These are phyloP conservation scores for Coracopsis vasa DNA, from an alignment of 2,113 vertebrate species.

Conservation along the genomic window DNA sequence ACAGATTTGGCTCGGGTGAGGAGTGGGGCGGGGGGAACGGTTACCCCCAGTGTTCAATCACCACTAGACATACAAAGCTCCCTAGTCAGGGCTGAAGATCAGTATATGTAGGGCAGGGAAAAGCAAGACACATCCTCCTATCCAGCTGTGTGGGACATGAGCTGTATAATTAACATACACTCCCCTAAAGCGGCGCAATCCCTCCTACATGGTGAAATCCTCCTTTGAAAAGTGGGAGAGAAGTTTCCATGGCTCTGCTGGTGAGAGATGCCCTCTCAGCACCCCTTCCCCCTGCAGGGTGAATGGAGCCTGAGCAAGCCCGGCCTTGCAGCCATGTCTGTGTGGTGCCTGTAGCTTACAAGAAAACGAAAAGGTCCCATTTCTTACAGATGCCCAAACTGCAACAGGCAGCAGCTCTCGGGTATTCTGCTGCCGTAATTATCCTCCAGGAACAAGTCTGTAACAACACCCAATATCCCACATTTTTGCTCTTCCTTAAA, in stretches of 20 bases:
- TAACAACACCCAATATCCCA: background rate
- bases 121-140: background rate
- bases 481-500: background rate
- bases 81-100: conserved; percentile 7
- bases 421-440: background rate
- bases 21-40: background rate
- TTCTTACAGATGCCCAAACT: background rate
- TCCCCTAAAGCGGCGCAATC: background rate
- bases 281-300: background rate
- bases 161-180: background rate
- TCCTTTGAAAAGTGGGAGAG: background rate
- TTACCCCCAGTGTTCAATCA: background rate
- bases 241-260: background rate
- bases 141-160: background rate
- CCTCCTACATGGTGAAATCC: background rate
- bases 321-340: fast-evolving
- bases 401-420: background rate
- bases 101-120: conserved; percentile 15
- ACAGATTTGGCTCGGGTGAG: background rate
- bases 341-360: fast-evolving
- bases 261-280: background rate
- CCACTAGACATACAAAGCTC: conserved; percentile 12
- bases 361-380: fast-evolving
- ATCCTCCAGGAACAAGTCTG: background rate
- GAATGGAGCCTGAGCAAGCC: background rate